Percentiles rank a stretch among this genome's conserved stretches.
These are phyloP conservation scores for Tethya wilhelma DNA, from an alignment of 37 sponge, comb jelly and placozoan species.

Conservation along the genomic window DNA sequence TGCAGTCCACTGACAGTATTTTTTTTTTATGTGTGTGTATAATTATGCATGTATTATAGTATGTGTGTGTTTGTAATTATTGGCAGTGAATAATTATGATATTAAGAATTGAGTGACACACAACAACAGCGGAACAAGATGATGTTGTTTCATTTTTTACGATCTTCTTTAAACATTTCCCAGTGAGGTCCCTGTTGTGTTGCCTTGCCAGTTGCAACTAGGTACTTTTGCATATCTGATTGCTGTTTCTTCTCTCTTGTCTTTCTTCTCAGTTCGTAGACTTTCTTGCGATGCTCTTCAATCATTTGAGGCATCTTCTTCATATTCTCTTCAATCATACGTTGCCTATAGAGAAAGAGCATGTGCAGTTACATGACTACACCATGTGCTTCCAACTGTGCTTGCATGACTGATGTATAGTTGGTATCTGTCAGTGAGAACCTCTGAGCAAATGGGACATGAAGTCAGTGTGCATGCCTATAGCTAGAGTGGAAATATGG, in stretches of 20 bases:
- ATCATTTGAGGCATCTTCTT: slow-evolving; percentile 86
- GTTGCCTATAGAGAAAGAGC: slow-evolving; percentile 36
- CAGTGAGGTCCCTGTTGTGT: slow-evolving; percentile 55
- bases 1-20: no score
- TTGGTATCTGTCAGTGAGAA: background rate
- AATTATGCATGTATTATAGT: no score
- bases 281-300: slow-evolving; percentile 76
- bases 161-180: slow-evolving; percentile 52
- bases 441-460: no score
- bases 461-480: background rate
- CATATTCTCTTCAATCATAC: slow-evolving; percentile 86
- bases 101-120: no score
- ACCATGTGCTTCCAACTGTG: background rate
- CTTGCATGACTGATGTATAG: background rate
- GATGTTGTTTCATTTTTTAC: background rate
- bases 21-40: no score
- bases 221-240: slow-evolving; percentile 68
- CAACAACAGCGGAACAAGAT: no score
- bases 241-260: slow-evolving; percentile 48
- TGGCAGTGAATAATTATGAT: no score
- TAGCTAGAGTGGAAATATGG: background rate
- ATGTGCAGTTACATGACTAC: background rate
- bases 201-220: slow-evolving; percentile 71
- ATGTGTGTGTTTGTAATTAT: no score
- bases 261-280: slow-evolving; percentile 29